Evolutionary conservation across 2,113 vertebrate genomes (phyloP), one percentile per base, ranked within the genome.

Genomic region (Semicossyphus pulcher): DNA sequence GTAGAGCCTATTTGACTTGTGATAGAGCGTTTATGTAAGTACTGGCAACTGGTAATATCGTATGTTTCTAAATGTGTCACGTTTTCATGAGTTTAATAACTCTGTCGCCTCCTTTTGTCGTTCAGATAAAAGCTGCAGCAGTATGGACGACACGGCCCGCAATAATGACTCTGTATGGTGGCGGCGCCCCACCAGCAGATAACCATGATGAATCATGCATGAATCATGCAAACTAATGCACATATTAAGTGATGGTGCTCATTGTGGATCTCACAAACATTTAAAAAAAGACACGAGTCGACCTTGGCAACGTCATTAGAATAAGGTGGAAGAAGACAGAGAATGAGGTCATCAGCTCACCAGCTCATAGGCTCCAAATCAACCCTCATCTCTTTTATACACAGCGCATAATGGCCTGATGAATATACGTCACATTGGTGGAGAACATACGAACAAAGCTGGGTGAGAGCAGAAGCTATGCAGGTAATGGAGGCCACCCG

Each of bases 401-500:
- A 14, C 51, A 15, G 56, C 44, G 36, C 16, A 66, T 71, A 77
- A 76, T 67, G 32, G 47, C 32, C 34, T 52, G 8, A 54, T n/a
- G n/a, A 71, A 52, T 52, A 63, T 45, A 18, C 18, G 31, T 75
- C 64, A 57, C 25, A 61, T 58, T 65, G 3, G 45, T 12, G 15
- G 52, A 64, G 57, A 80, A 77, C 62, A 75, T 68, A 49, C 57
- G 60, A 82, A 61, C 59, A 62, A 63, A 69, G 56, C 47, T 48
- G 37, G 41, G 12, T 68, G 79, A 66, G 54, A 84, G 80, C 70
- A 56, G 72, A 67, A 67, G 42, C 72, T 44, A 23, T 1, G 0
- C 58, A 81, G 74, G 71, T 90, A 91, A 88, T 89, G 88, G 89
- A 85, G 81, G 85, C 72, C 60, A 73, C 23, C 60, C 77, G 25